Conservation (phyloP, 1,140 invertebrate species). For the Gyrodactylus salaris region DNA sequence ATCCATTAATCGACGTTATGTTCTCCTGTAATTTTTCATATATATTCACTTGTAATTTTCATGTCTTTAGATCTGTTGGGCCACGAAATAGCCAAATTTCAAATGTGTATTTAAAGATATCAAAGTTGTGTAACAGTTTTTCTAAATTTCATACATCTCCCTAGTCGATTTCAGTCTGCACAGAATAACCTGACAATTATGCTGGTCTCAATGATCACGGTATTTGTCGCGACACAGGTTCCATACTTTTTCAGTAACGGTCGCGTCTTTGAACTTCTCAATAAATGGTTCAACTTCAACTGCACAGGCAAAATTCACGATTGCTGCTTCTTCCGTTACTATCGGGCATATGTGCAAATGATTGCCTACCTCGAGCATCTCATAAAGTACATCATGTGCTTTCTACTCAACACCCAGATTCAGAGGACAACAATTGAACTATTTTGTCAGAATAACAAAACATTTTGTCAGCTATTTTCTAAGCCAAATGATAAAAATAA, state of each 20-base stretch:
- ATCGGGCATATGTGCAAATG: neutral
- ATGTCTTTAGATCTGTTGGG: too few species aligned
- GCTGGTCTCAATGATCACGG: neutral
- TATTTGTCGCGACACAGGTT: neutral
- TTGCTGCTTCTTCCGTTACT: neutral
- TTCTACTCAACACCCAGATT: neutral
- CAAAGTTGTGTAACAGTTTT: too few species aligned
- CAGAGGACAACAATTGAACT: neutral
- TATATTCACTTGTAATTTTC: too few species aligned
- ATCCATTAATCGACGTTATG: too few species aligned
- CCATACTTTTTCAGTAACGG: neutral
- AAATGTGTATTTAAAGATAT: too few species aligned
- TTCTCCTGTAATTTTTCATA: too few species aligned
- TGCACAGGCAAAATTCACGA: neutral
- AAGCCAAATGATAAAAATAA: too few species aligned
- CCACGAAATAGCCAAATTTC: too few species aligned
- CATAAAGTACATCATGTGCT: neutral
- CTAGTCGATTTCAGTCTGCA: neutral
- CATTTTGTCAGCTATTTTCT: too few species aligned
- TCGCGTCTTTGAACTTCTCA: neutral
- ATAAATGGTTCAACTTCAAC: neutral
- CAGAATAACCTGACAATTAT: neutral
- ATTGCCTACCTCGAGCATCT: neutral
- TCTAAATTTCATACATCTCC: too few species aligned
- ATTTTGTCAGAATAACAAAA: too few species aligned